Conservation (phyloP, 37 sponge, comb jelly and placozoan genomes). For the Chondrosia reniformis region DNA sequence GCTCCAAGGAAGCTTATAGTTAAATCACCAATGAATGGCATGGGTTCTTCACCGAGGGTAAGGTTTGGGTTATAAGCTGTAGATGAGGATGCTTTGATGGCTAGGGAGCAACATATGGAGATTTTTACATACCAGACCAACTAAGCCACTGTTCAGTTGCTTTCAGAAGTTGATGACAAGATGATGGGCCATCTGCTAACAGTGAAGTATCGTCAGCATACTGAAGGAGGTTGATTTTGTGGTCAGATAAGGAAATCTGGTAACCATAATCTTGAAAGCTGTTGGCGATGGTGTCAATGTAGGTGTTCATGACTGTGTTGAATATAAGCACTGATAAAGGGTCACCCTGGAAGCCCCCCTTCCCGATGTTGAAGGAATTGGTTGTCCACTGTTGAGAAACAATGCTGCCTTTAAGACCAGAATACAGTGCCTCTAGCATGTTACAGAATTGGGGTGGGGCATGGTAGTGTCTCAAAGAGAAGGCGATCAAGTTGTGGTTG, state of each 20-base stretch:
- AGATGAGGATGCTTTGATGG: constrained; percentile 18
- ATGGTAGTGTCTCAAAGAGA: constrained; percentile 13
- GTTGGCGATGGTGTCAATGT: not conserved
- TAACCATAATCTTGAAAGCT: not conserved
- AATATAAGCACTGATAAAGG: constrained; percentile 31
- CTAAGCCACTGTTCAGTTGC: not conserved
- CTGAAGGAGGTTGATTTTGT: constrained; percentile 14
- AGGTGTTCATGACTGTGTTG: constrained; percentile 23
- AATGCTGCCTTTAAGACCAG: not conserved
- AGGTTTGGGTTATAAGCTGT: not conserved
- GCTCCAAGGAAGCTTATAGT: constrained; percentile 24
- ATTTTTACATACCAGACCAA: constrained; percentile 27
- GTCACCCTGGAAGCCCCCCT: constrained; percentile 31
- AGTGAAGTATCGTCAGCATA: constrained; percentile 34
- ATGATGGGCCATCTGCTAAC: constrained; percentile 10
- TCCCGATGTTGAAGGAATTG: not conserved
- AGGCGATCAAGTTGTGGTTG: constrained; percentile 1
- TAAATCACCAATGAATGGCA: constrained; percentile 5
- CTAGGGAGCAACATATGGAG: constrained; percentile 14
- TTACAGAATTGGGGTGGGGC: not conserved
- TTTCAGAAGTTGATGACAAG: constrained; percentile 15
- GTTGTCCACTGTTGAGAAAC: not conserved
- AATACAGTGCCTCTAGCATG: not conserved
- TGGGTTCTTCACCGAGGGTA: not conserved
- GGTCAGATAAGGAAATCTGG: not conserved